phyloP scores from a whole-genome alignment of 2,888 invertebrate genomes.

The Yponomeuta plumbellus region DNA sequence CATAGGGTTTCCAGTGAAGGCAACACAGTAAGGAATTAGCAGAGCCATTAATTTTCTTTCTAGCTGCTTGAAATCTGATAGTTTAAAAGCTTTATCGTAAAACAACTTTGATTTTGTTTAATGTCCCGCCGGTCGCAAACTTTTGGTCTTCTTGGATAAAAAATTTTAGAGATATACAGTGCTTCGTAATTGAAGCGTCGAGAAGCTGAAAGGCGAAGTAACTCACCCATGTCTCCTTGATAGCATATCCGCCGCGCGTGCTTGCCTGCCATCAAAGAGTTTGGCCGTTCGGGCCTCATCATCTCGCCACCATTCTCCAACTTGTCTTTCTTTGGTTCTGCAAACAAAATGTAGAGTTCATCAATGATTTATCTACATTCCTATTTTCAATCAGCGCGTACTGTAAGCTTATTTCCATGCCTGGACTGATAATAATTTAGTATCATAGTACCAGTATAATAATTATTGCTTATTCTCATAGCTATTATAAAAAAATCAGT shows the following conservation, averaged over 20 bases:
- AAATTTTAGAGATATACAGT: not conserved
- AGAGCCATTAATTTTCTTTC: not conserved
- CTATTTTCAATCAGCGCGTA: too few relatives aligned
- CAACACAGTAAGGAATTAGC: not conserved
- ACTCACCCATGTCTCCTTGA: constrained; percentile 85
- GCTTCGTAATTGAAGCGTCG: not conserved
- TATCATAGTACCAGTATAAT: too few relatives aligned
- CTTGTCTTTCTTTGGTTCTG: constrained; percentile 96
- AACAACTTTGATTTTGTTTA: not conserved
- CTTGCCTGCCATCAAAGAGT: constrained; percentile 85
- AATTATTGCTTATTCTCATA: too few relatives aligned
- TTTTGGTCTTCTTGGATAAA: not conserved
- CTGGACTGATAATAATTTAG: too few relatives aligned
- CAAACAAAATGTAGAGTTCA: constrained; percentile 53
- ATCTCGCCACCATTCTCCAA: constrained; percentile 81
- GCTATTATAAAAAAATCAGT: too few relatives aligned
- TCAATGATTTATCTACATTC: not conserved
- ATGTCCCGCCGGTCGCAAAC: not conserved
- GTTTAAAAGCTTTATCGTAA: not conserved
- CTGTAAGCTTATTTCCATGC: too few relatives aligned
- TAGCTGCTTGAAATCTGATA: not conserved
- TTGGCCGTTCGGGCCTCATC: constrained; percentile 86
- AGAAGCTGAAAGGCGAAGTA: constrained; percentile 8
- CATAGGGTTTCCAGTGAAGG: not conserved
- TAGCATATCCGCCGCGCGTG: constrained; percentile 88